Percentiles rank a stretch among this genome's conserved stretches.
Conservation (phyloP, 2,888 invertebrate genomes). For the Drosophila mimica region DNA sequence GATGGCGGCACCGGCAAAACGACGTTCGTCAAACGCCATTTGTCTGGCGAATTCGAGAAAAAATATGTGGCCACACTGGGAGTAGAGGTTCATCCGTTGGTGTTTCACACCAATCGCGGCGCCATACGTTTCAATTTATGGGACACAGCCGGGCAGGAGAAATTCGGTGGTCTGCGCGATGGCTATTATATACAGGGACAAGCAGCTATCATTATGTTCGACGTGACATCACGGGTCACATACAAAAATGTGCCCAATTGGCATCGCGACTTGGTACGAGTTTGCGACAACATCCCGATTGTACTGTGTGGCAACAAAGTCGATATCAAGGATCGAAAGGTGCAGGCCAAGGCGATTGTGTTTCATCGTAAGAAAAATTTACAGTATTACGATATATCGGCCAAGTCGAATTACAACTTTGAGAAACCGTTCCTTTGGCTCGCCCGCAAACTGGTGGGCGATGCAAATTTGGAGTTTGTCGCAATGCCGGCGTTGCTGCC, state of each 20-base stretch:
- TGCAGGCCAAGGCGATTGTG: conserved; percentile 99
- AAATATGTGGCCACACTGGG: conserved; percentile 99
- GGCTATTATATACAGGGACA: conserved; percentile 99
- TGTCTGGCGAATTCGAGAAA: conserved; percentile 99
- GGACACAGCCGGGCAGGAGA: conserved; percentile 99
- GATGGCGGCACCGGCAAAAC: conserved; percentile 99
- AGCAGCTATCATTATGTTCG: conserved; percentile 99
- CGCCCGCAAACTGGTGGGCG: neutral
- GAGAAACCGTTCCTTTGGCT: conserved; percentile 7
- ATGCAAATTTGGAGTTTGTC: neutral
- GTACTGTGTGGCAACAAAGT: conserved; percentile 99
- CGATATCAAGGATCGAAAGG: conserved; percentile 99
- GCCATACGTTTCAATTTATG: conserved; percentile 99
- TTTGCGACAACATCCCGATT: conserved; percentile 99
- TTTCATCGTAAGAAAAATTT: conserved; percentile 99
- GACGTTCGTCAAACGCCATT: conserved; percentile 99
- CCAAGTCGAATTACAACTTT: conserved; percentile 99
- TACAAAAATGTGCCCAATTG: conserved; percentile 99
- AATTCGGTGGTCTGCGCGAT: conserved; percentile 99
- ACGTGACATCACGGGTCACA: conserved; percentile 99
- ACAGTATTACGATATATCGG: conserved; percentile 99
- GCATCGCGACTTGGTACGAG: conserved; percentile 99
- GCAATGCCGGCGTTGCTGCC: neutral
- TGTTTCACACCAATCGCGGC: conserved; percentile 99
- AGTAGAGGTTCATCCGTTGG: conserved; percentile 99